phyloP scores from a whole-genome alignment of 92 coral and sea anemone genomes.

The Epizoanthus ramosus region DNA sequence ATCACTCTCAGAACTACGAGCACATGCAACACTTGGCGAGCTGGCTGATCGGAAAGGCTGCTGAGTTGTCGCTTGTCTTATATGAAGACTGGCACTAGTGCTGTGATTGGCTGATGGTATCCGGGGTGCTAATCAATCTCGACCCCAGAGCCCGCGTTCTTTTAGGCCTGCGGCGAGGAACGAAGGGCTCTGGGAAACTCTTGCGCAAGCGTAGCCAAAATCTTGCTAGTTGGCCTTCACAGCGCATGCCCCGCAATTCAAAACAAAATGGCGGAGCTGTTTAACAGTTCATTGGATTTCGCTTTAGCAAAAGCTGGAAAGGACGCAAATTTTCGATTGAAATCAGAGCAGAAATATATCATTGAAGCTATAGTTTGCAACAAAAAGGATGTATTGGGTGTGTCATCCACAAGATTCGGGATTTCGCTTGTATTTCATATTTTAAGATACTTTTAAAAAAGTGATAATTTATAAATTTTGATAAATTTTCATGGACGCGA shows the following conservation, averaged over 20 bases:
- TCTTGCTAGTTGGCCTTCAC: slow-evolving; percentile 16
- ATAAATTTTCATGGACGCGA: not conserved
- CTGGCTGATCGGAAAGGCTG: too few species aligned
- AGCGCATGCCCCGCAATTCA: slow-evolving; percentile 6
- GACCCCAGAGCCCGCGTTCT: not conserved
- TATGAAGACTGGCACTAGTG: too few species aligned
- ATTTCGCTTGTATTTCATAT: slow-evolving; percentile 30
- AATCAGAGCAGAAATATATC: slow-evolving; percentile 24
- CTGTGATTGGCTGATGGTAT: too few species aligned
- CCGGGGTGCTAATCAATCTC: not conserved
- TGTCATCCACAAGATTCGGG: slow-evolving; percentile 61
- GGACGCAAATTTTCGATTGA: slow-evolving; percentile 10
- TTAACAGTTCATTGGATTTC: too few species aligned
- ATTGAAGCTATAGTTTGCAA: slow-evolving; percentile 26
- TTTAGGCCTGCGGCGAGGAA: not conserved
- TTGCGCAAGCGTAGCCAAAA: slow-evolving; percentile 28
- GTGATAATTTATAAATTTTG: too few species aligned
- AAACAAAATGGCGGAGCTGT: slow-evolving; percentile 24
- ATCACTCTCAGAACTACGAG: too few species aligned
- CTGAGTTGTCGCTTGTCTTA: too few species aligned
- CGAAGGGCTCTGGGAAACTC: not conserved
- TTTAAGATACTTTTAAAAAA: slow-evolving; percentile 38
- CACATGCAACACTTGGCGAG: too few species aligned
- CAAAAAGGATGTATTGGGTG: slow-evolving; percentile 34
- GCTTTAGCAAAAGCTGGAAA: slow-evolving; percentile 22